These are phyloP conservation scores for Montifringilla adamsi DNA, from an alignment of 2,113 vertebrate genomes.

Conservation along the genomic window DNA sequence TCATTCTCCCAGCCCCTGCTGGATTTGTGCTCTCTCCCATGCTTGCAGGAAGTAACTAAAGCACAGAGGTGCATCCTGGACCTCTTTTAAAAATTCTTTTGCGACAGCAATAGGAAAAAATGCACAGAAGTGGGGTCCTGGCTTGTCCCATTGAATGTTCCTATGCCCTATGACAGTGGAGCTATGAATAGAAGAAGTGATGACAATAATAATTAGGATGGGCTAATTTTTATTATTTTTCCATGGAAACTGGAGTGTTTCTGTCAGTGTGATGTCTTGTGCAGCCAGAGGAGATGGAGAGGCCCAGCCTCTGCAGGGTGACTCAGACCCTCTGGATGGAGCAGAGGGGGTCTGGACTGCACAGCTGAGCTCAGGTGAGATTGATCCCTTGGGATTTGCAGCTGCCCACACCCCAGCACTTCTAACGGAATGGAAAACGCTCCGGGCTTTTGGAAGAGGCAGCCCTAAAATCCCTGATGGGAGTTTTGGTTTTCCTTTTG, in stretches of 20 bases:
- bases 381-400: background rate
- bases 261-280: background rate
- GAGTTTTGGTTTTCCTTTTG: slow-evolving; percentile 23
- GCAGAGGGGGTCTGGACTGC: background rate
- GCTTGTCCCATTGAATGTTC: background rate
- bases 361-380: slow-evolving; percentile 21
- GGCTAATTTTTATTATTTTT: slow-evolving; percentile 29
- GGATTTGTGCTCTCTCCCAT: background rate
- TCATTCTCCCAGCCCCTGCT: background rate
- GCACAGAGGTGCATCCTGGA: background rate
- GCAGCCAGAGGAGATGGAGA: background rate
- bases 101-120: background rate
- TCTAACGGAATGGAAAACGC: background rate
- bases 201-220: background rate
- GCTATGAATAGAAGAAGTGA: background rate
- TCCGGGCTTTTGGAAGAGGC: background rate
- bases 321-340: background rate
- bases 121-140: background rate
- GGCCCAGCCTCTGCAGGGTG: background rate
- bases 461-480: background rate
- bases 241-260: background rate
- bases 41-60: background rate
- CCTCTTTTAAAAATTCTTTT: background rate
- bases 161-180: background rate
- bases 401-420: background rate